Conservation (phyloP, 2,888 invertebrate genomes). For the Tenthredo scrophulariae region DNA sequence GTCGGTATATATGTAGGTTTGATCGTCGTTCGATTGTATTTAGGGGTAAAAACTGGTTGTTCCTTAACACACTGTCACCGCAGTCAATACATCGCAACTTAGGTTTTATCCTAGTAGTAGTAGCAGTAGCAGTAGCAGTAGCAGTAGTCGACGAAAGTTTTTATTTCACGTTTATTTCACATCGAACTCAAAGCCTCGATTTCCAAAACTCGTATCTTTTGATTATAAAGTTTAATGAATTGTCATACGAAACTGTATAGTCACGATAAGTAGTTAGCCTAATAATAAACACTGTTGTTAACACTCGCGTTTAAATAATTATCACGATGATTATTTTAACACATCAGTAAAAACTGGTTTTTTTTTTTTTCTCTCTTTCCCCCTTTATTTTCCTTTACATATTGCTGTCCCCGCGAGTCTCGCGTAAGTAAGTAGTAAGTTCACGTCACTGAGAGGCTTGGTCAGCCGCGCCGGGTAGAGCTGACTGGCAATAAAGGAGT, state of each 20-base stretch:
- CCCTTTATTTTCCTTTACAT: not conserved
- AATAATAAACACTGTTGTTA: not conserved
- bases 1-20: not conserved
- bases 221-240: not conserved
- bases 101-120: not conserved
- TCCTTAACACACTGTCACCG: slow-evolving; percentile 3
- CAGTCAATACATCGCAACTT: slow-evolving; percentile 1
- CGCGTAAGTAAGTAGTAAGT: slow-evolving; percentile 5
- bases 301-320: not conserved
- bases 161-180: slow-evolving; percentile 5
- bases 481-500: slow-evolving; percentile 15
- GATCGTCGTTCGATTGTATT: slow-evolving; percentile 11
- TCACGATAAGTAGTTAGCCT: not conserved
- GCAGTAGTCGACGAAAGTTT: not conserved
- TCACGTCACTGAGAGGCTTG: slow-evolving; percentile 22
- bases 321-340: not conserved
- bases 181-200: not conserved
- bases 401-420: not conserved
- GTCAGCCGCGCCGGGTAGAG: slow-evolving; percentile 18
- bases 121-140: not conserved
- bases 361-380: not conserved
- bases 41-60: not conserved
- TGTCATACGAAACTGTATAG: not conserved
- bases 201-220: not conserved
- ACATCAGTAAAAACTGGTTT: not conserved